phyloP scores from a whole-genome alignment of 2,797 vertebrate genomes.

The Limosa lapponica region DNA sequence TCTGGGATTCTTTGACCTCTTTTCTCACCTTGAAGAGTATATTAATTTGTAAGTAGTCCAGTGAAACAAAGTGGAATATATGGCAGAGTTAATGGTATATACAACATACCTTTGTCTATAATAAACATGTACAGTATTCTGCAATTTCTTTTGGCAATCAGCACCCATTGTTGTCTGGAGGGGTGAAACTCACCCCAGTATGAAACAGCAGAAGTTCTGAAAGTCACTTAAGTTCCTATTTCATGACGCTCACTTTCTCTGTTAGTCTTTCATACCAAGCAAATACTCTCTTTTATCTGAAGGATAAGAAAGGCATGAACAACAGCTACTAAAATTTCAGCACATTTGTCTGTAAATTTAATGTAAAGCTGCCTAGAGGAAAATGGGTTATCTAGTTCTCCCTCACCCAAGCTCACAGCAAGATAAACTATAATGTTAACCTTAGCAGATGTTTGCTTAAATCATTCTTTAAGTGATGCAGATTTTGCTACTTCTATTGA shows the following conservation, averaged over 20 bases:
- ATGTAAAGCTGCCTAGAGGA: neutral
- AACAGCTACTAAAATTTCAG: neutral
- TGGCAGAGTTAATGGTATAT: neutral
- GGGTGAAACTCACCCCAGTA: neutral
- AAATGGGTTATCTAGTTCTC: neutral
- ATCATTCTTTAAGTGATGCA: conserved; percentile 25
- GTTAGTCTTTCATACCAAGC: neutral
- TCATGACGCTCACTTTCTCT: neutral
- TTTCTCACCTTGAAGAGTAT: neutral
- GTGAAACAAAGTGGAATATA: neutral
- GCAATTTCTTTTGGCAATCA: neutral
- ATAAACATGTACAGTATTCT: neutral
- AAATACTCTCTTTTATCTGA: neutral
- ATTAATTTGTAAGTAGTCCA: neutral
- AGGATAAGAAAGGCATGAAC: neutral
- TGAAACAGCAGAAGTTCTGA: neutral
- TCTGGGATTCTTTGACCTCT: neutral
- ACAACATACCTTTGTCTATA: neutral
- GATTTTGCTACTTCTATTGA: conserved; percentile 9
- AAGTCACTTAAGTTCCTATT: neutral
- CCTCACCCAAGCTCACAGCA: neutral
- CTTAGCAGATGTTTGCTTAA: conserved; percentile 39
- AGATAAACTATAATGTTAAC: neutral
- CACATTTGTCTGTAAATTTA: neutral
- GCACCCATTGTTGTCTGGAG: neutral